Conservation (phyloP, 1,140 invertebrate genomes). For the Panulirus ornatus region DNA sequence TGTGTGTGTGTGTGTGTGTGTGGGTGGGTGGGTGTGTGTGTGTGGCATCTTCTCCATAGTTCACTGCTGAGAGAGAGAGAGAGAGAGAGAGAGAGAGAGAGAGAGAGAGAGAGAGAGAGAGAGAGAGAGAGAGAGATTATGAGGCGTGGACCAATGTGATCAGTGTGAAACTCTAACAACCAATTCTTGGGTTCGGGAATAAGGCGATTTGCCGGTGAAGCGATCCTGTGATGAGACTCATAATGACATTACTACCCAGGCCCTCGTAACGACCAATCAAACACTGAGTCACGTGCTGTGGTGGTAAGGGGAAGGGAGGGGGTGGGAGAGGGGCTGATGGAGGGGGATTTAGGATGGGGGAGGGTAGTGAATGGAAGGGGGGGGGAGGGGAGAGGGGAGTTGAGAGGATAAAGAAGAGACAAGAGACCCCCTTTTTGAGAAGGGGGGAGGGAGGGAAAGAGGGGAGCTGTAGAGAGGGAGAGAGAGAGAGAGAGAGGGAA, state of each 20-base stretch:
- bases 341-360: not conserved
- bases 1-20: not conserved
- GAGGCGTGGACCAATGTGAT: too few species aligned
- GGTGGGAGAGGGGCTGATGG: not conserved
- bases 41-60: not conserved
- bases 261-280: constrained; percentile 26
- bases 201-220: constrained; percentile 29
- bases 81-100: constrained; percentile 45
- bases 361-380: not conserved
- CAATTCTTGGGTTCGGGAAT: constrained; percentile 25
- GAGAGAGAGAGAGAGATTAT: not conserved
- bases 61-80: constrained; percentile 8
- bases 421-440: not conserved
- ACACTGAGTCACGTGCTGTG: not conserved
- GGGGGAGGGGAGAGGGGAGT: not conserved
- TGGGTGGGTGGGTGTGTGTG: not conserved
- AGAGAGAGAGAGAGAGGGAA: not conserved
- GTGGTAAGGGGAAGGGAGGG: not conserved
- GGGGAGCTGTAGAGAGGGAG: not conserved
- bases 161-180: too few species aligned
- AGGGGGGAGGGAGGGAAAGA: not conserved
- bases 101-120: constrained; percentile 33
- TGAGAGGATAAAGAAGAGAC: too few species aligned
- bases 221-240: constrained; percentile 33
- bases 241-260: constrained; percentile 24